phyloP scores from a whole-genome alignment of 2,113 vertebrate genomes.

The Psilopsiagon aurifrons region DNA sequence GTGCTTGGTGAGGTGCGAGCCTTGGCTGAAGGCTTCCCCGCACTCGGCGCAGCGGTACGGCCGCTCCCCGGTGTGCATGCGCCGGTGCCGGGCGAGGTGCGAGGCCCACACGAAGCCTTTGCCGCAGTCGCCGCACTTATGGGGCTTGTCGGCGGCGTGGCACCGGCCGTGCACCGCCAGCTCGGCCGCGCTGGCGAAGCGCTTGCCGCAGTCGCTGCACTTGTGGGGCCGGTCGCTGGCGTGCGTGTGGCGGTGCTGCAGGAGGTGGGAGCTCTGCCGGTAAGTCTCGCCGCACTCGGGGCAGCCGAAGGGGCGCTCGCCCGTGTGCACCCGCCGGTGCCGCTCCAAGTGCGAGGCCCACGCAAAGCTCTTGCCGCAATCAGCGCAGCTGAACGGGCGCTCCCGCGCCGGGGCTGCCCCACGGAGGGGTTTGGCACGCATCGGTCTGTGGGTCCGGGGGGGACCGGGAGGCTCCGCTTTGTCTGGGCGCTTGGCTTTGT shows the following conservation, averaged over 20 bases:
- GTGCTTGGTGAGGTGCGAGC: slow-evolving; percentile 5
- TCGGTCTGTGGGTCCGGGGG: rapidly evolving
- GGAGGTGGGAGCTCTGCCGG: slow-evolving; percentile 54
- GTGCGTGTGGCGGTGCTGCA: slow-evolving; percentile 45
- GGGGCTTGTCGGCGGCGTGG: background rate
- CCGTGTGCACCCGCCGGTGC: slow-evolving; percentile 32
- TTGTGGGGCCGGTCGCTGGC: slow-evolving; percentile 14
- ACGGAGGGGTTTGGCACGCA: rapidly evolving
- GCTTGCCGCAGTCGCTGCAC: slow-evolving; percentile 28
- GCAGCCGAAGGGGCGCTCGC: slow-evolving; percentile 41
- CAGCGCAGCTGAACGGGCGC: background rate
- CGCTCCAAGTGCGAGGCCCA: slow-evolving; percentile 49
- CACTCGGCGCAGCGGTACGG: slow-evolving; percentile 44
- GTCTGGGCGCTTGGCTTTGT: background rate
- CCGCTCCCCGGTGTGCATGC: slow-evolving; percentile 38
- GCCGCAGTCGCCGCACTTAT: slow-evolving; percentile 42
- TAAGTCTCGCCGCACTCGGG: slow-evolving; percentile 18
- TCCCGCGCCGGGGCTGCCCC: background rate
- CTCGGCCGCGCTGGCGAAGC: background rate
- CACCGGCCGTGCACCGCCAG: slow-evolving; percentile 22
- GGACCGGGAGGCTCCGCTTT: rapidly evolving
- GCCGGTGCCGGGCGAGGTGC: slow-evolving; percentile 45
- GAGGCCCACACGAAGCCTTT: slow-evolving; percentile 52
- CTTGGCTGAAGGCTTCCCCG: slow-evolving; percentile 46
- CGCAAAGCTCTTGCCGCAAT: slow-evolving; percentile 46